Percentiles rank a stretch among this genome's conserved stretches.
Evolutionary conservation across 2,888 invertebrate genomes (phyloP).

Genomic region (Lomographa bimaculata): DNA sequence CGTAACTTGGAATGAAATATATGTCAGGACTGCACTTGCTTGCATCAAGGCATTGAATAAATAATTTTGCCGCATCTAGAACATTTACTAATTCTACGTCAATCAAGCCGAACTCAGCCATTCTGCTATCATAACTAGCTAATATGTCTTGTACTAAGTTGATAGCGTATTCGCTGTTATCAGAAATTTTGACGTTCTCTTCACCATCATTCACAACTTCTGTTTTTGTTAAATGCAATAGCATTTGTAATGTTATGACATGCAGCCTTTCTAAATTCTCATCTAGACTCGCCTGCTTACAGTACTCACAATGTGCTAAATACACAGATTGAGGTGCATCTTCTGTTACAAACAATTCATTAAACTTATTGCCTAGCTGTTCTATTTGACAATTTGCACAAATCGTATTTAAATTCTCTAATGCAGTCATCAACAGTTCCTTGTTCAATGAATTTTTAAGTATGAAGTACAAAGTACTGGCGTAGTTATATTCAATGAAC

Average conservation of each 20-base stretch:
- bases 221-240: conserved; percentile 48
- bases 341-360: conserved; percentile 56
- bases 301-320: conserved; percentile 59
- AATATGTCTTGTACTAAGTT: conserved; percentile 58
- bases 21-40: conserved; percentile 51
- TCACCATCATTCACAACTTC: background rate
- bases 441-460: conserved; percentile 88
- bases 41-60: conserved; percentile 30
- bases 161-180: conserved; percentile 46
- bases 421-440: conserved; percentile 80
- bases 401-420: conserved; percentile 84
- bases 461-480: conserved; percentile 87
- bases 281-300: conserved; percentile 24
- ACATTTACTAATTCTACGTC: conserved; percentile 66
- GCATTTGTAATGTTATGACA: conserved; percentile 63
- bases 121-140: conserved; percentile 63
- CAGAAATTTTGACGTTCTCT: background rate
- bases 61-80: conserved; percentile 57
- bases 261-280: conserved; percentile 65
- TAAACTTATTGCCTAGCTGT: conserved; percentile 55
- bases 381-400: conserved; percentile 70
- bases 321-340: conserved; percentile 60
- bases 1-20: conserved; percentile 58
- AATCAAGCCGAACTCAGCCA: conserved; percentile 59
- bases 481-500: conserved; percentile 74